These are phyloP conservation scores for Papilio protenor DNA, from an alignment of 2,888 invertebrate species.

Conservation along the genomic window DNA sequence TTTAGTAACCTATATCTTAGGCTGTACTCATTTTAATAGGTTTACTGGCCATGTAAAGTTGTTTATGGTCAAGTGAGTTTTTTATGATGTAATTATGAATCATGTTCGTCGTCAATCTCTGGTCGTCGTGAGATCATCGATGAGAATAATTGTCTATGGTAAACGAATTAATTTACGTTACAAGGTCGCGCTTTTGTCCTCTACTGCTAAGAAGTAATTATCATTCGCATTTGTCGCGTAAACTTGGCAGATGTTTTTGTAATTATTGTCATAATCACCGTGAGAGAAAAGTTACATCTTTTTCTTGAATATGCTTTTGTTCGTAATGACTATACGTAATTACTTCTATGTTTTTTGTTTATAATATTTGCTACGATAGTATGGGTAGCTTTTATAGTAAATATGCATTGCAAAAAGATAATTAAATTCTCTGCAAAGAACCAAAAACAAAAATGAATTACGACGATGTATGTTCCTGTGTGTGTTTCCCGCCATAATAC, in stretches of 20 bases:
- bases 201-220: conserved; percentile 17
- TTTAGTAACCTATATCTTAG: background rate
- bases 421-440: too few relatives aligned
- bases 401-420: too few relatives aligned
- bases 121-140: conserved; percentile 42
- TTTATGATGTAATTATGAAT: conserved; percentile 38
- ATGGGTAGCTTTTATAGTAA: too few relatives aligned
- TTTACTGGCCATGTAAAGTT: conserved; percentile 1
- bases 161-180: conserved; percentile 38
- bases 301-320: background rate
- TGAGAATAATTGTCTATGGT: conserved; percentile 44
- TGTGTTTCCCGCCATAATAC: conserved; percentile 10
- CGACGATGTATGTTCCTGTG: background rate
- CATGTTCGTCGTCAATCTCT: conserved; percentile 24
- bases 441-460: too few relatives aligned
- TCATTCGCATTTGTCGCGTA: conserved; percentile 21
- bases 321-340: background rate
- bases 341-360: background rate
- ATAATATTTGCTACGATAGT: background rate
- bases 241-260: conserved; percentile 28
- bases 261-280: conserved; percentile 21
- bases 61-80: conserved; percentile 29
- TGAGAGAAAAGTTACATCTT: conserved; percentile 8
- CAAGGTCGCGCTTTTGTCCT: conserved; percentile 35
- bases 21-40: background rate